Evolutionary conservation across 2,797 vertebrate species (phyloP), one percentile per base, ranked within the genome.

Genomic region (Chloroceryle inda): DNA sequence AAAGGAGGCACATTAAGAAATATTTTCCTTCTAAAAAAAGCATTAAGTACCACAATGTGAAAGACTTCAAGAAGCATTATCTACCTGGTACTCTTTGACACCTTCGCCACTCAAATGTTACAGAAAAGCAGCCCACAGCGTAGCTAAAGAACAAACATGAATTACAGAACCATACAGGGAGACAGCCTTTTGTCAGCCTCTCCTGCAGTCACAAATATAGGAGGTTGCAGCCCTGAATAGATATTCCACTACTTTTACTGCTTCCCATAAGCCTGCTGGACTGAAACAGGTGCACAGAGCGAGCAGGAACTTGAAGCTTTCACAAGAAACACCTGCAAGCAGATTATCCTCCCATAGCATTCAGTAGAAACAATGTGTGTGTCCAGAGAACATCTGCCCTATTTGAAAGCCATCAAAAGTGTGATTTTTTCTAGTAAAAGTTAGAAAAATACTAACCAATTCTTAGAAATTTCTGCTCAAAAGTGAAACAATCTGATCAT

Each of bases 1-100:
- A 29, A 53, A 52, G 8, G 21, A 92, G 23, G 10, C 69, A 37
- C 13, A 31, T 19, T 53, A 90, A 69, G 31, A 81, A 79, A 37
- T 14, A 80, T 21, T 69, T 62, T 72, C 62, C 11, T 62, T 19
- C 26, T 50, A 37, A 76, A 87, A 68, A 76, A 66, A 7, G 12
- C 7, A 45, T 10, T 10, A 82, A 79, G 38, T 59, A 59, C 8
- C 38, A 21, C 22, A 85, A 55, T 8, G 68, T 1, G 6, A 52
- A 76, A 75, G 27, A 49, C 27, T 85, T 67, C n/a, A 89, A 86
- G 35, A 66, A 90, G 47, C 21, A 29, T 63, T 71, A 79, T 52
- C 47, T 79, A 12, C n/a, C 35, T 56, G 15, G 9, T 58, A n/a
- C 10, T 68, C 49, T 71, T 22, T 55, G 35, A 79, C 42, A n/a